Evolutionary conservation across 2,888 invertebrate genomes (phyloP).

Genomic region (Platycheirus rosarum): DNA sequence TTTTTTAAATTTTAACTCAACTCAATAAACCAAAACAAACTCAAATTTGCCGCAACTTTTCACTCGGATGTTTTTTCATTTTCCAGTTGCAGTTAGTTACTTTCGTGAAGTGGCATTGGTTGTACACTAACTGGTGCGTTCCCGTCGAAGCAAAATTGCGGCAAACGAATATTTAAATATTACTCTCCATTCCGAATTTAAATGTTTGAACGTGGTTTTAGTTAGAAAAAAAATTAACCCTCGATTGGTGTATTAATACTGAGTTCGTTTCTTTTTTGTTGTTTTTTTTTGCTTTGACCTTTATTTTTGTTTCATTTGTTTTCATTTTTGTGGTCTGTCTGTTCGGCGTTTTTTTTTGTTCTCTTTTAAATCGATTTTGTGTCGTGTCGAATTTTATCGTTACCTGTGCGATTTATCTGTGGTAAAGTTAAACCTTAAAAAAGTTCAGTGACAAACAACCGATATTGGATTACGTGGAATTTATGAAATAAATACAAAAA

Average conservation of each 20-base stretch:
- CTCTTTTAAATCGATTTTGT: slow-evolving; percentile 23
- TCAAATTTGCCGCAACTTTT: slow-evolving; percentile 17
- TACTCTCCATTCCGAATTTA: slow-evolving; percentile 1
- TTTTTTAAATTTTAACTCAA: background rate
- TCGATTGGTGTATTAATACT: background rate
- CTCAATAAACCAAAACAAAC: slow-evolving; percentile 55
- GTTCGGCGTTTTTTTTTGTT: slow-evolving; percentile 21
- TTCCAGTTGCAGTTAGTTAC: too few relatives aligned
- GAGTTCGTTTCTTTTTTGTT: slow-evolving; percentile 25
- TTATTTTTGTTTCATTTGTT: slow-evolving; percentile 12
- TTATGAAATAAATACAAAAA: slow-evolving; percentile 6
- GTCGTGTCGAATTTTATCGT: slow-evolving; percentile 26
- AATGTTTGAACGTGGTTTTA: slow-evolving; percentile 18
- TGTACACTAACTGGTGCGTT: slow-evolving; percentile 13
- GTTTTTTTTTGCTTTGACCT: slow-evolving; percentile 24
- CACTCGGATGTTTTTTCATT: slow-evolving; percentile 56
- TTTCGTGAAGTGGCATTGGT: slow-evolving; percentile 58
- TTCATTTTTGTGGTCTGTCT: slow-evolving; percentile 33
- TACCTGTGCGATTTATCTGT: slow-evolving; percentile 51
- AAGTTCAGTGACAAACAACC: slow-evolving; percentile 42
- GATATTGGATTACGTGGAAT: slow-evolving; percentile 66
- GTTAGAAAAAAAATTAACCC: slow-evolving; percentile 17
- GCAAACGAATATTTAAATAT: slow-evolving; percentile 27
- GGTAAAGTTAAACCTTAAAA: slow-evolving; percentile 42
- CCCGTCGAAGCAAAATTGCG: slow-evolving; percentile 23